phyloP scores from a whole-genome alignment of 2,797 vertebrate species.

The Bucorvus abyssinicus region DNA sequence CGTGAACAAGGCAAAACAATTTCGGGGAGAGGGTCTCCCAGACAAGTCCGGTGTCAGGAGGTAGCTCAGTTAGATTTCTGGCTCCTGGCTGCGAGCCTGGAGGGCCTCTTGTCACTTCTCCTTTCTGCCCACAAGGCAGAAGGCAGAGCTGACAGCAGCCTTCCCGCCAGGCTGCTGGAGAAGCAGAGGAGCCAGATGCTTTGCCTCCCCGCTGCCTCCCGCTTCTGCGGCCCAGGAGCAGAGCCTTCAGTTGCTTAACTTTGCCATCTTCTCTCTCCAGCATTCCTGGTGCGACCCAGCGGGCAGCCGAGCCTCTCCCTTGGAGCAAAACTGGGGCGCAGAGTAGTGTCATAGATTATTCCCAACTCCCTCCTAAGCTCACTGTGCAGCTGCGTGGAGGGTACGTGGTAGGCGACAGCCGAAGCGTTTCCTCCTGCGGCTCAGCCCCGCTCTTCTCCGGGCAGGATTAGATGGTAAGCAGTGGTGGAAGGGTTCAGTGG shows the following conservation, averaged over 20 bases:
- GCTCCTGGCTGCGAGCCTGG: conserved; percentile 62
- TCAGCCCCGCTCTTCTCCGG: not conserved
- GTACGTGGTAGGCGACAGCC: not conserved
- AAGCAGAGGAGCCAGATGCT: conserved; percentile 56
- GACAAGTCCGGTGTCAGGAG: conserved; percentile 51
- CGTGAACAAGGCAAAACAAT: conserved; percentile 5
- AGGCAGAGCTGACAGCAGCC: conserved; percentile 63
- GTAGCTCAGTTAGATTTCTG: conserved; percentile 55
- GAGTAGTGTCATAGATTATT: not conserved
- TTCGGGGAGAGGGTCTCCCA: conserved; percentile 32
- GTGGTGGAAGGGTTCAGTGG: not conserved
- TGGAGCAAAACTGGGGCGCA: not conserved
- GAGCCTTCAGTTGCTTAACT: conserved; percentile 31
- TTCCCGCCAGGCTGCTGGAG: conserved; percentile 52
- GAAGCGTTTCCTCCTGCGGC: not conserved
- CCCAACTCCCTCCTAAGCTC: not conserved
- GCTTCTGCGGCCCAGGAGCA: not conserved
- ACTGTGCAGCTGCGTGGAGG: not conserved
- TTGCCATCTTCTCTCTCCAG: not conserved
- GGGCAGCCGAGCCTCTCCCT: not conserved
- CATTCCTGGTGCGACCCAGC: not conserved
- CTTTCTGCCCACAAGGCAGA: conserved; percentile 69
- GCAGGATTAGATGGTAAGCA: not conserved
- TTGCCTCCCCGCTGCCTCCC: conserved; percentile 50
- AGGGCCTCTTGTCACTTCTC: conserved; percentile 63